Percentiles rank a stretch among this genome's conserved stretches.
These are phyloP conservation scores for Pseudoips prasinana DNA, from an alignment of 2,888 invertebrate species.

Conservation along the genomic window DNA sequence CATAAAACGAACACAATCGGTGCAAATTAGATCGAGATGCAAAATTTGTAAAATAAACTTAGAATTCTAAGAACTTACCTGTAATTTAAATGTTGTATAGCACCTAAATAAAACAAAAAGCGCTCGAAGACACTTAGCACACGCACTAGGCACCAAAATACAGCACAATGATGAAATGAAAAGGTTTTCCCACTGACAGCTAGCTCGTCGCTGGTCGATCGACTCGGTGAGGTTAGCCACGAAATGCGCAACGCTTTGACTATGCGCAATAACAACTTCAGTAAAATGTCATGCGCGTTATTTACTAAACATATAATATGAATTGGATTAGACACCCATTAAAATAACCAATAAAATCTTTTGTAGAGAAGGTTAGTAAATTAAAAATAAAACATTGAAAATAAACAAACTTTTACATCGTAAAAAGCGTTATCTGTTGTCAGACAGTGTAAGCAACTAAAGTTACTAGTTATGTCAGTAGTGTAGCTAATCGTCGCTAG, in stretches of 20 bases:
- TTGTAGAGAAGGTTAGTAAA: no score
- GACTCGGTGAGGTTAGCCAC: constrained; percentile 70
- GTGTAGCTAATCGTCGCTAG: no score
- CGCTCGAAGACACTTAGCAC: constrained; percentile 63
- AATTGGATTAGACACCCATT: no score
- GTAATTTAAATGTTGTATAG: constrained; percentile 53
- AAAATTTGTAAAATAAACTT: no score
- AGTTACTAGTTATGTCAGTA: no score
- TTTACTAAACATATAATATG: constrained; percentile 4
- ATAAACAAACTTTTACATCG: constrained; percentile 7
- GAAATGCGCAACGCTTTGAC: constrained; percentile 80
- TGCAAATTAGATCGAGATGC: no score
- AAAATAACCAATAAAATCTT: no score
- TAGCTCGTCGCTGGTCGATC: constrained; percentile 53
- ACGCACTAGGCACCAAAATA: constrained; percentile 74
- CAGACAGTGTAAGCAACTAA: no score
- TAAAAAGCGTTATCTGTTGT: constrained; percentile 37
- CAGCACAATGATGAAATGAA: constrained; percentile 60
- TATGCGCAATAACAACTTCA: constrained; percentile 74
- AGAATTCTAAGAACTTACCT: constrained; percentile 51
- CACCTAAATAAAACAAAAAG: constrained; percentile 56
- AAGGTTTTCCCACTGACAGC: constrained; percentile 63
- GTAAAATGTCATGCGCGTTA: constrained; percentile 69
- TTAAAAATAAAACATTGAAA: constrained; percentile 16
- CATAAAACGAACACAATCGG: no score